Base-by-base conservation (phyloP, 2,888 invertebrate genomes). In the Ophioninae sp. region DNA sequence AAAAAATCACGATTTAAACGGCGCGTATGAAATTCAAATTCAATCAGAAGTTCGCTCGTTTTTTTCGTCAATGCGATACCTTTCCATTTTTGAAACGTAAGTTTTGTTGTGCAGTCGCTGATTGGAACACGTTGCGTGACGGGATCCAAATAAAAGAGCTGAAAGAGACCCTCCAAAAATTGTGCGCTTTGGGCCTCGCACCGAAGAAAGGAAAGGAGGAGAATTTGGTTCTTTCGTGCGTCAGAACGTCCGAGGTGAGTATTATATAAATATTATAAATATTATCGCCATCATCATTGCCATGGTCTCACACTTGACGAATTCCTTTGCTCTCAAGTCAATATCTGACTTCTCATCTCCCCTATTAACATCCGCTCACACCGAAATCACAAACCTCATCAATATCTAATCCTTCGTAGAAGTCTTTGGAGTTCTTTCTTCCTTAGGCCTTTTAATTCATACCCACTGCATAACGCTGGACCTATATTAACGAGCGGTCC, bases 141-240 rank as follows among this genome's bases (percentile, higher is more conserved):
- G 90, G 88, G 81, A 83, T 94, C 37, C 92, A 93, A 85, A 90
- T 90, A 79, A 94, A 94, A 85, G 86, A 91, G 63, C 91, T 95
- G 56, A 91, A 89, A 65, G 93, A 94, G 85, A 93, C 94, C 5
- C 89, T 95, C 78, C 91, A 92, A 80, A 91, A 93, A 56, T 94
- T 95, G 88, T 91, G 93, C 85, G 91, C 91, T 30, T 91, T 89
- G 22, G 93, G 94, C 86, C 92, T 93, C 78, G 93, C 93, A 71
- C 91, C 94, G 81, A 91, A 91, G 77, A 91, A 90, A 67, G 93
- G 91, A 61, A 94, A 93, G 87, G 93, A 93, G 65, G 93, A 93
- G 85, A 93, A 93, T 76, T 90, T 91, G 51, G 91, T 84, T 23
- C 78, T 73, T 17, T 86, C 86, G 39, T 91, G 90, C 81, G 88